Conservation (phyloP, 2,888 invertebrate species). For the Amiota communis region DNA sequence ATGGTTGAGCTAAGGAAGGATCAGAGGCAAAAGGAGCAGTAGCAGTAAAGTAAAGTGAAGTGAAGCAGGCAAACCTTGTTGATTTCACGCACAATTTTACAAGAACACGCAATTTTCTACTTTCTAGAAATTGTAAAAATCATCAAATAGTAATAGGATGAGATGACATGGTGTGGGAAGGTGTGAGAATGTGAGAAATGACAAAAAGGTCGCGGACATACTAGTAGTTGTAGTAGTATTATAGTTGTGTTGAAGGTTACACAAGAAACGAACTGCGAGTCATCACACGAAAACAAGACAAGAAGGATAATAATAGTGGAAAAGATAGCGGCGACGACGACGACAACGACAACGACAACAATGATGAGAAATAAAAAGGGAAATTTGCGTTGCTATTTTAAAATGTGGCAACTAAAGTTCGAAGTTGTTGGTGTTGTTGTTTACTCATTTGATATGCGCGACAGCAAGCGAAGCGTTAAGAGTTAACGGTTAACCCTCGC, state of each 20-base stretch:
- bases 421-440: conserved; percentile 25
- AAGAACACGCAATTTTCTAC: conserved; percentile 64
- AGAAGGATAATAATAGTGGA: conserved; percentile 5
- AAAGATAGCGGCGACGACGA: background rate
- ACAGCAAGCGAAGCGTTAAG: conserved; percentile 45
- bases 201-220: background rate
- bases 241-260: no score
- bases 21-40: no score
- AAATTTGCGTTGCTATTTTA: conserved; percentile 41
- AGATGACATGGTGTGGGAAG: conserved; percentile 12
- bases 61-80: conserved; percentile 34
- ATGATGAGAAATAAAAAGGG: conserved; percentile 13
- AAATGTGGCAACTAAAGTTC: conserved; percentile 28
- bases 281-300: background rate
- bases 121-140: conserved; percentile 45
- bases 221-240: background rate
- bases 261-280: background rate
- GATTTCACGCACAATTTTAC: conserved; percentile 69
- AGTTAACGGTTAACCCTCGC: conserved; percentile 52
- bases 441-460: conserved; percentile 60
- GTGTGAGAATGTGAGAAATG: background rate
- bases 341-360: background rate
- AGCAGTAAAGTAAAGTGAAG: background rate
- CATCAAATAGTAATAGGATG: no score
- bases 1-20: no score